phyloP scores from a whole-genome alignment of 2,113 vertebrate species.

The Phaetusa simplex region DNA sequence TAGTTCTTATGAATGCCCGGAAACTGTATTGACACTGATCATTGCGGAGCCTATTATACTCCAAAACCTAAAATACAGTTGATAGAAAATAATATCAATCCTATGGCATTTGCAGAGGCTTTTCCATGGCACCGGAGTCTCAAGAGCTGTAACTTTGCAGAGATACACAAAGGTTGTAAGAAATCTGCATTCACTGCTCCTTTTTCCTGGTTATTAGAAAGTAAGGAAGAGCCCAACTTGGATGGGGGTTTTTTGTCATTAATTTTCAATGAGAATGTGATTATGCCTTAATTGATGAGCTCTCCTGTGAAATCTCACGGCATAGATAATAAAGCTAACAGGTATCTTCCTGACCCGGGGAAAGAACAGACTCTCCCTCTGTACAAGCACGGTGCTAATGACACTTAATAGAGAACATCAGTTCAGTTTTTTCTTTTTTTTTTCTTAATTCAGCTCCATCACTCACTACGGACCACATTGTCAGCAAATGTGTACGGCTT shows the following conservation, averaged over 20 bases:
- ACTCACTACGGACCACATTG: conserved; percentile 1
- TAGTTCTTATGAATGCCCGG: conserved; percentile 25
- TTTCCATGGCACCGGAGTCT: conserved; percentile 7
- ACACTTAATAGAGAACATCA: background rate
- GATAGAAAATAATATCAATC: background rate
- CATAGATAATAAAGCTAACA: conserved; percentile 34
- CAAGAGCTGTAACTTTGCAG: conserved; percentile 1
- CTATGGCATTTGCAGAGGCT: conserved; percentile 1
- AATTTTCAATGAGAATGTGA: conserved; percentile 45
- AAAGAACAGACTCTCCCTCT: conserved; percentile 26
- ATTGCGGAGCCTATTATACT: conserved; percentile 46
- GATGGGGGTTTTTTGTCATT: background rate
- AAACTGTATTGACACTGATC: conserved; percentile 55
- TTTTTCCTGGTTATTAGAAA: conserved; percentile 39
- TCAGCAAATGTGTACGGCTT: background rate
- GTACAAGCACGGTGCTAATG: conserved; percentile 14
- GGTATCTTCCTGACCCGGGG: conserved; percentile 41
- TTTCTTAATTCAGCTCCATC: background rate
- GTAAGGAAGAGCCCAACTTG: conserved; percentile 12
- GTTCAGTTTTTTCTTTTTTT: background rate
- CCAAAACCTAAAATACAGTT: conserved; percentile 21
- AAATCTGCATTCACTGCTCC: conserved; percentile 43
- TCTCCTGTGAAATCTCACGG: conserved; percentile 34
- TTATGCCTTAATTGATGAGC: conserved; percentile 57
- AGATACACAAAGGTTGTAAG: conserved; percentile 44